phyloP scores from a whole-genome alignment of 2,113 vertebrate genomes.

The human region DNA sequence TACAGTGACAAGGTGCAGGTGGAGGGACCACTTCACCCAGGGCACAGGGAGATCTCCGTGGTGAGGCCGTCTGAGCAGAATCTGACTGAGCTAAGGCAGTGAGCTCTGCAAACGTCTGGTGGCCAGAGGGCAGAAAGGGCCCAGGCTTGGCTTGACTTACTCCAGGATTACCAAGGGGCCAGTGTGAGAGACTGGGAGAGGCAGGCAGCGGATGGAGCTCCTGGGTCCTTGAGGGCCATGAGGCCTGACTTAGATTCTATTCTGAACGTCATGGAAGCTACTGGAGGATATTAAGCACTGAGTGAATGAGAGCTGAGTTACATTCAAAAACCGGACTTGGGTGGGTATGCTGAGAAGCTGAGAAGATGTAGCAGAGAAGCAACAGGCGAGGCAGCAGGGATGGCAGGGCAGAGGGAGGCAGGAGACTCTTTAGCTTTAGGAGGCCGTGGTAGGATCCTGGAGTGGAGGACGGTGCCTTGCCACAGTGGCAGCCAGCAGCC shows the following conservation, averaged over 20 bases:
- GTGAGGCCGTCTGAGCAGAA: not conserved
- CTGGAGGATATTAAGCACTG: not conserved
- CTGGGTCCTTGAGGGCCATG: not conserved
- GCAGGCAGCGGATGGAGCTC: not conserved
- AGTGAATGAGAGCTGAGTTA: not conserved
- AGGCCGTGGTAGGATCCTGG: not conserved
- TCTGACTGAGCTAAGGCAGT: not conserved
- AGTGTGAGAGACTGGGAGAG: accelerated
- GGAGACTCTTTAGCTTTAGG: not conserved
- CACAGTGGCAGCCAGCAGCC: not conserved
- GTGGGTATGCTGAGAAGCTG: not conserved
- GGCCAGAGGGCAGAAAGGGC: not conserved
- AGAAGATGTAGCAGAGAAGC: not conserved
- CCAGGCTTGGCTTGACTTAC: not conserved
- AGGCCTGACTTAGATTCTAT: not conserved
- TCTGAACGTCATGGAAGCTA: not conserved
- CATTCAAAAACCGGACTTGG: not conserved
- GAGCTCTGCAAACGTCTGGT: not conserved
- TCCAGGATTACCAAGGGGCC: not conserved
- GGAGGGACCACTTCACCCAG: accelerated
- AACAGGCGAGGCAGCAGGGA: not conserved
- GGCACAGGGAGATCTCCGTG: not conserved
- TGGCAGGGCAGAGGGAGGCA: not conserved
- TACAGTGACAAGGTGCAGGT: not conserved
- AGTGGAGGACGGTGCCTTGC: no score